Conservation (phyloP, 1,140 invertebrate genomes). For the Rhopalosiphum padi region DNA sequence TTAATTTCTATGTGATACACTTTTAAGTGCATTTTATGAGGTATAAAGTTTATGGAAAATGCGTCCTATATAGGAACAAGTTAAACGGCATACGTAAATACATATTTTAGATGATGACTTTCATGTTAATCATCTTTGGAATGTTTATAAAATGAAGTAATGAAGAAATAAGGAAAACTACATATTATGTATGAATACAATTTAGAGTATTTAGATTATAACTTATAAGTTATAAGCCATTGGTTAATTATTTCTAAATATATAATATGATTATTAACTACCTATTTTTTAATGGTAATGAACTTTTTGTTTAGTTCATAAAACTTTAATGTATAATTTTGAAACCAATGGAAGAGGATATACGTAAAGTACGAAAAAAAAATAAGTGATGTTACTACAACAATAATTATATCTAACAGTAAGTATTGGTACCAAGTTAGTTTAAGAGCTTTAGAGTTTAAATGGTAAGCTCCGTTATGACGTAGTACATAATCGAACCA, state of each 20-base stretch:
- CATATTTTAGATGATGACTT: background rate
- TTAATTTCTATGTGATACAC: background rate
- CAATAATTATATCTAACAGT: conserved; percentile 39
- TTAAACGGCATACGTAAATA: no score
- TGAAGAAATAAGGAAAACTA: background rate
- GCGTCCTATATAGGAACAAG: background rate
- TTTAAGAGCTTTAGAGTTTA: conserved; percentile 6
- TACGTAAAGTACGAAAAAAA: background rate
- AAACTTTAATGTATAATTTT: background rate
- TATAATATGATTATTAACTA: background rate
- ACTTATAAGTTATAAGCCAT: background rate
- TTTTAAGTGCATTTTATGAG: background rate
- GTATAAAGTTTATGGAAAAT: background rate
- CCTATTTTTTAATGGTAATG: background rate
- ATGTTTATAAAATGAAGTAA: background rate
- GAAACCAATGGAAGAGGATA: background rate
- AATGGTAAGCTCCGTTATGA: conserved; percentile 63
- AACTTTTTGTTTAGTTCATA: background rate
- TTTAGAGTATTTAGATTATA: background rate
- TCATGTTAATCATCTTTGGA: background rate
- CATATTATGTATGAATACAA: background rate
- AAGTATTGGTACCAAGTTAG: conserved; percentile 50
- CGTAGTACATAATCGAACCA: conserved; percentile 69
- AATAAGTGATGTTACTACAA: background rate
- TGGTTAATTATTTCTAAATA: background rate